These are phyloP conservation scores for Plumapathes pennacea DNA, from an alignment of 92 coral and sea anemone species.

Conservation along the genomic window DNA sequence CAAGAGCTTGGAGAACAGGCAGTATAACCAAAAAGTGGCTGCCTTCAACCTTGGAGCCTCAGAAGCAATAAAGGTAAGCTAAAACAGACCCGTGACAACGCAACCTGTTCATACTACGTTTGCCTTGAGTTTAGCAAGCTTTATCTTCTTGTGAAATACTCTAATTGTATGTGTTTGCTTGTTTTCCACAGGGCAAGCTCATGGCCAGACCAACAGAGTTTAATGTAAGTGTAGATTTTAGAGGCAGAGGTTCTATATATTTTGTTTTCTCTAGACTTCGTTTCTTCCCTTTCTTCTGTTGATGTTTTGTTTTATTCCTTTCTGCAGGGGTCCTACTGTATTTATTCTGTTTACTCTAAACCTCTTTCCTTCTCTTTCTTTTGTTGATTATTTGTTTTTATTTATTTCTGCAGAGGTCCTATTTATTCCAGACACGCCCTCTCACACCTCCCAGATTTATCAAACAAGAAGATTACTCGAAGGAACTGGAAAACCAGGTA, in stretches of 20 bases:
- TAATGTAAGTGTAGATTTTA: constrained; percentile 60
- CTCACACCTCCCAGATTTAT: constrained; percentile 88
- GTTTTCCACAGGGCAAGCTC: constrained; percentile 64
- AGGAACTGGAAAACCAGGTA: constrained; percentile 81
- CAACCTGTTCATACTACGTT: no score
- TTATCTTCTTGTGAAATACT: no score
- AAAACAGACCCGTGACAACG: background rate
- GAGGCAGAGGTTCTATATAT: no score
- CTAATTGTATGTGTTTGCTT: background rate
- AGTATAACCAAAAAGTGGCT: constrained; percentile 81
- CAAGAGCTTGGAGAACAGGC: constrained; percentile 74
- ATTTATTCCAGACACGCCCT: constrained; percentile 89
- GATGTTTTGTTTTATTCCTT: background rate
- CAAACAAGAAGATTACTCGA: constrained; percentile 78
- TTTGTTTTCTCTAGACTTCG: background rate
- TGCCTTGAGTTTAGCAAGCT: no score
- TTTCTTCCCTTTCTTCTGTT: background rate
- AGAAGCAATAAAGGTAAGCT: constrained; percentile 78
- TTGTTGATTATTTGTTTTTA: no score
- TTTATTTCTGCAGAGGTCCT: constrained; percentile 93
- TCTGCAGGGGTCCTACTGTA: background rate
- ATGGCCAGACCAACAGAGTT: constrained; percentile 74
- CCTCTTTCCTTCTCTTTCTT: background rate
- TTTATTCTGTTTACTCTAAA: background rate
- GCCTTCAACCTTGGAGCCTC: constrained; percentile 96